Conservation (phyloP, 2,888 invertebrate species). For the Parnassius orleans region DNA sequence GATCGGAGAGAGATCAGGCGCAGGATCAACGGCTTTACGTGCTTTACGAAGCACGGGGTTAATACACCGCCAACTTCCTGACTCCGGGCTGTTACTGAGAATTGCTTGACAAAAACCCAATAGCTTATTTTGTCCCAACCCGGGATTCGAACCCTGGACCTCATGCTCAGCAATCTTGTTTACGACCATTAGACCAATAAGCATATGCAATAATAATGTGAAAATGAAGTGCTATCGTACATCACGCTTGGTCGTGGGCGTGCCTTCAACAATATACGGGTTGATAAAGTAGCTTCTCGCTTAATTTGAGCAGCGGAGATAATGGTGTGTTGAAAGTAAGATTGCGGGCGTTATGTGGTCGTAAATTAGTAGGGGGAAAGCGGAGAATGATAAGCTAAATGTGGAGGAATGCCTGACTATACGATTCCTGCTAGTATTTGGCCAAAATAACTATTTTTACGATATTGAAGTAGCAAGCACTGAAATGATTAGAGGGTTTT, state of each 20-base stretch:
- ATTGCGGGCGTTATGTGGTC: conserved; percentile 55
- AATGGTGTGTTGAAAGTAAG: conserved; percentile 53
- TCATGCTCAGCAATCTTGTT: too few species aligned
- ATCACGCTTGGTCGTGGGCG: conserved; percentile 27
- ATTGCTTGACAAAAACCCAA: too few species aligned
- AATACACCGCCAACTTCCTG: too few species aligned
- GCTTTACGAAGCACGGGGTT: too few species aligned
- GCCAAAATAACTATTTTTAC: conserved; percentile 14
- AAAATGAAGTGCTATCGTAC: too few species aligned
- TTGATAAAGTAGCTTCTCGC: conserved; percentile 53
- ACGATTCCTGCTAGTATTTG: conserved; percentile 13
- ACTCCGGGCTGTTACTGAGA: too few species aligned
- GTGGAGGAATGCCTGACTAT: conserved; percentile 16
- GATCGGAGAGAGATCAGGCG: too few species aligned
- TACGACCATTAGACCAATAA: too few species aligned
- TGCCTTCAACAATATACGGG: conserved; percentile 33
- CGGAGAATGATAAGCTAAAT: conserved; percentile 11
- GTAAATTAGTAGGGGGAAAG: conserved; percentile 46
- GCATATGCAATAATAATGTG: too few species aligned
- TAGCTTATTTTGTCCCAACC: too few species aligned
- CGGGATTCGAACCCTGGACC: too few species aligned
- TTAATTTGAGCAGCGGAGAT: conserved; percentile 53
- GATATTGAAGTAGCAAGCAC: not conserved
- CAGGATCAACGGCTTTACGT: too few species aligned
- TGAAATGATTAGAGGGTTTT: not conserved